Evolutionary conservation across 2,888 invertebrate species (phyloP).

Genomic region (Brenthis hecate): DNA sequence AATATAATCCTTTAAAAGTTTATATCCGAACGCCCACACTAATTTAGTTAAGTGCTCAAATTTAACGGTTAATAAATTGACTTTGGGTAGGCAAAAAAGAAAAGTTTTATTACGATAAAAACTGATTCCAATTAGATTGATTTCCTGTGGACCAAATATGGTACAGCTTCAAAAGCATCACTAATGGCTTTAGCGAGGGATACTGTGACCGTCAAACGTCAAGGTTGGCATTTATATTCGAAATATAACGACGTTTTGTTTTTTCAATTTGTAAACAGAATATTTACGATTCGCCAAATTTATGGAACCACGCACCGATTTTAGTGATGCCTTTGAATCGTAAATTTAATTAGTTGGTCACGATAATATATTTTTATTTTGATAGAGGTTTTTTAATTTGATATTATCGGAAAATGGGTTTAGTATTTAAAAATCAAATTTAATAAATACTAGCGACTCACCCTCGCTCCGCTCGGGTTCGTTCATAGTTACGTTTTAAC

Average conservation of each 20-base stretch:
- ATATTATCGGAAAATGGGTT: background rate
- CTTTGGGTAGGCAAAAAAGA: constrained; percentile 20
- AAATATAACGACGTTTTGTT: constrained; percentile 38
- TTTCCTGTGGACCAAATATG: constrained; percentile 27
- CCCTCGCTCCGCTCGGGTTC: too few species aligned
- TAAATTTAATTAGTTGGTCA: constrained; percentile 5
- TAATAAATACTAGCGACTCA: too few species aligned
- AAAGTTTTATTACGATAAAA: constrained; percentile 21
- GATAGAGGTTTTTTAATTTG: background rate
- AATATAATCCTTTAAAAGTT: constrained; percentile 23
- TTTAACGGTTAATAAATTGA: constrained; percentile 24
- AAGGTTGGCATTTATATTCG: constrained; percentile 51
- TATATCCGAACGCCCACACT: constrained; percentile 30
- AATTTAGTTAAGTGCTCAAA: constrained; percentile 20
- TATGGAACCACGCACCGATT: constrained; percentile 19
- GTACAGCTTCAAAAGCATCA: constrained; percentile 25
- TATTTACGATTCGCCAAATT: constrained; percentile 31
- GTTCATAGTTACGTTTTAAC: too few species aligned
- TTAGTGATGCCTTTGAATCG: background rate
- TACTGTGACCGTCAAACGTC: constrained; percentile 44
- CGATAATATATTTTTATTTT: background rate
- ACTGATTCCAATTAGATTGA: constrained; percentile 20
- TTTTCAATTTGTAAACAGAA: constrained; percentile 27
- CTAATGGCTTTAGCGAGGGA: constrained; percentile 24
- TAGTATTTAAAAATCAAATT: too few species aligned